Base-by-base conservation (phyloP, 2,113 vertebrate genomes). In the Atractosteus spatula region DNA sequence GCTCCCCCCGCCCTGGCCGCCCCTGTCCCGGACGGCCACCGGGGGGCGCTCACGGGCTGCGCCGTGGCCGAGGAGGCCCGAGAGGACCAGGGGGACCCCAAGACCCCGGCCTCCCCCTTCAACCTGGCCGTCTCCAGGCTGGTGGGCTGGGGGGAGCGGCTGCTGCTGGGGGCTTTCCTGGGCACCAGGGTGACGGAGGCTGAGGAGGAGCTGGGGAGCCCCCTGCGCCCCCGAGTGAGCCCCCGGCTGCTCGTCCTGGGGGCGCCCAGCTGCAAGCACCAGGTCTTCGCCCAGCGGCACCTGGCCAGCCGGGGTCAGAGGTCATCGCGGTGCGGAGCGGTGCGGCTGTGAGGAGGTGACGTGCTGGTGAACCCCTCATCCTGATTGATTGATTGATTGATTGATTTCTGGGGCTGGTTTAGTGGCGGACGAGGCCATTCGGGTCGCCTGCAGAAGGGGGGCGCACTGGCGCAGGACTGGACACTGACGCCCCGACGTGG, bases 91-190 rank as follows among this genome's bases (percentile, higher is more conserved):
- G 70, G 69, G 17, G 70, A 62, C 14, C 73, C 76, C 8, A 65
- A 77, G 13, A 68, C 83, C 65, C 80, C 84, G 16, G 47, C 86
- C 75, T 89, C 87, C 0, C 88, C 90, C 0, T 70, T 90, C n/a
- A 82, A 80, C 74, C 55, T 87, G 56, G 88, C 86, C 0, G 78
- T 92, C 41, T 90, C 78, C 78, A 90, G 85, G 74, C 78, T 92
- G 73, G 72, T 92, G 63, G 82, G 71, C 55, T 92, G 91, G 91
- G 90, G 91, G 7, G 91, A 89, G 77, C 78, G 85, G 65, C 11
- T 90, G 62, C 80, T 91, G 74, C 80, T 91, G 1, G 88, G 86
- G 3, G 83, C 84, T 42, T 12, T 87, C 3, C 83, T 89, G 2
- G 74, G 59, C 70, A 14, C 71, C 66, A 42, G 68, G 64, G 13